Evolutionary conservation across 2,888 invertebrate genomes (phyloP).

Genomic region (Thera britannica): DNA sequence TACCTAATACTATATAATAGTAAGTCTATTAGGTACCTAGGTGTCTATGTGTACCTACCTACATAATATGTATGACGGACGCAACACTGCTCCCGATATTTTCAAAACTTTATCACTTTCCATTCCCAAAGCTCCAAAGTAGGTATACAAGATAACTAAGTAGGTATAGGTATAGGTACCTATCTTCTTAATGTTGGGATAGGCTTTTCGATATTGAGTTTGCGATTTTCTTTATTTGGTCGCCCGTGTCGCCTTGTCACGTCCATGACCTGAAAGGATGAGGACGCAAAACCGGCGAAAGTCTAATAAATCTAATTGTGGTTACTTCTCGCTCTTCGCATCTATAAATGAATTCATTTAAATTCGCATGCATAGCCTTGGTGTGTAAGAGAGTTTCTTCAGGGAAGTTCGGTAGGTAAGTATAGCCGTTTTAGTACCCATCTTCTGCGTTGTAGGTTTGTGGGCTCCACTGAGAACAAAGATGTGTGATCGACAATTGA

Average conservation of each 20-base stretch:
- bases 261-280: slow-evolving; percentile 58
- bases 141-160: not conserved
- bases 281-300: slow-evolving; percentile 50
- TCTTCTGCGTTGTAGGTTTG: too few relatives aligned
- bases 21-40: too few relatives aligned
- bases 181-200: not conserved
- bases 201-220: not conserved
- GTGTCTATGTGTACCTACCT: too few relatives aligned
- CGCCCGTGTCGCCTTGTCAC: slow-evolving; percentile 48
- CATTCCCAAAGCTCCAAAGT: not conserved
- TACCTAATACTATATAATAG: too few relatives aligned
- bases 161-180: not conserved
- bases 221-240: slow-evolving; percentile 25
- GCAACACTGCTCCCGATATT: too few relatives aligned
- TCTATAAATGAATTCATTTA: not conserved
- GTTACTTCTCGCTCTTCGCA: slow-evolving; percentile 7
- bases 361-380: not conserved
- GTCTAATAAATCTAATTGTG: slow-evolving; percentile 61
- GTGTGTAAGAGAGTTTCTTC: not conserved
- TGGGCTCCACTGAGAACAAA: too few relatives aligned
- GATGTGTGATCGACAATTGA: too few relatives aligned
- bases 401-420: too few relatives aligned
- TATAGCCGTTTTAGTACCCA: too few relatives aligned
- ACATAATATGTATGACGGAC: too few relatives aligned
- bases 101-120: not conserved